Evolutionary conservation across 2,113 vertebrate genomes (phyloP), one percentile per base, ranked within the genome.

Genomic region (Cyprinodon tularosa): DNA sequence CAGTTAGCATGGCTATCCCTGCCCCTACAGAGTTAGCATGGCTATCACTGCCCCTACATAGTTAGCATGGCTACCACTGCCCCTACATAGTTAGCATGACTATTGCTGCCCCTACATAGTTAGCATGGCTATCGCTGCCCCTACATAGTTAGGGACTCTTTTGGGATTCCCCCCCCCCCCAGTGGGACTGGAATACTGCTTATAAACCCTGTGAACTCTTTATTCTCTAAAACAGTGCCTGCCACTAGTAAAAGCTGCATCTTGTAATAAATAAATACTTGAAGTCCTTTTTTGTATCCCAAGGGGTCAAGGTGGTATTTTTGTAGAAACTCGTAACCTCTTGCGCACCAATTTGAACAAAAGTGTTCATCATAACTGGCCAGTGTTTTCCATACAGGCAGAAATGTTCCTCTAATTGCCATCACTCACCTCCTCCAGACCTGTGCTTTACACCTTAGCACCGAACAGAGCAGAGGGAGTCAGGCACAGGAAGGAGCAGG

Each of bases 361-460:
- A 63, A 71, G 0, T 17, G 68, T 71, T 77, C 68, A 37, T 47
- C 68, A 70, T 53, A 73, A 64, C 53, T 69, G 47, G 38, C 0
- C 64, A 67, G 67, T 80, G 75, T 82, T 78, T 87, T 77, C 62
- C 77, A 81, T 68, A 74, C 83, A 66, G 72, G 63, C 74, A 76
- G 72, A 83, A 85, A 87, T 76, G 62, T 64, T 73, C 72, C 57
- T 86, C 74, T 83, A 88, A 89, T 87, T 84, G 75, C 70, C 68
- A 67, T 80, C 84, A 78, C 68, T 80, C 87, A 84, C 64, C 70
- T 75, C 62, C 3, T 74, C 50, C 66, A 15, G 57, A 42, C 70
- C 73, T 66, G 73, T 40, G 66, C 53, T 82, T 81, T 75, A 74
- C 86, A 84, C 84, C 74, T 82, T 62, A 47, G 38, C 13, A 17